Conservation (phyloP, 2,797 vertebrate species). For the Poecilia velifera region DNA sequence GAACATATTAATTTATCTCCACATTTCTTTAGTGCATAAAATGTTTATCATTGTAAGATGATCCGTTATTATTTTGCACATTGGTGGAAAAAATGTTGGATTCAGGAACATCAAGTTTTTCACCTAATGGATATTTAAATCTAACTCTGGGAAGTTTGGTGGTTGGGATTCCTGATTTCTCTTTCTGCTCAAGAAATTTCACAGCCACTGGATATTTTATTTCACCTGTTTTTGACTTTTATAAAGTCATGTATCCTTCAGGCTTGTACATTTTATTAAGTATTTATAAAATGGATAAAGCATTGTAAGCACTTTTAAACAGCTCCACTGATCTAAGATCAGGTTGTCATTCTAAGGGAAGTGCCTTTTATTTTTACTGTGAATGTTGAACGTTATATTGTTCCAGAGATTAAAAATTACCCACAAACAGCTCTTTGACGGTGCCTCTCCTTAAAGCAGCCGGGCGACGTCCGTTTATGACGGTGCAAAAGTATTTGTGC, state of each 20-base stretch:
- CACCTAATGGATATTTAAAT: neutral
- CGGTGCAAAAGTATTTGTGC: too few species aligned
- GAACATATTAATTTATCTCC: neutral
- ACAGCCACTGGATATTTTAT: neutral
- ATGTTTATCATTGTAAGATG: neutral
- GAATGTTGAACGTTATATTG: constrained; percentile 13
- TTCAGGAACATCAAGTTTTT: neutral
- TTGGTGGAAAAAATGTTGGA: neutral
- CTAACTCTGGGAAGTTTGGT: neutral
- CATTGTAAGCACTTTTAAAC: neutral
- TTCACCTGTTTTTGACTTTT: constrained; percentile 43
- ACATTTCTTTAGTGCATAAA: neutral
- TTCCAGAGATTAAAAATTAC: constrained; percentile 28
- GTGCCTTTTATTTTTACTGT: constrained; percentile 57
- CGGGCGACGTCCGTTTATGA: too few species aligned
- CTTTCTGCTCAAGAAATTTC: neutral
- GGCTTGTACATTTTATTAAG: neutral
- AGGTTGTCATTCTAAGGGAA: constrained; percentile 17
- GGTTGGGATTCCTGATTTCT: neutral
- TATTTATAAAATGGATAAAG: constrained; percentile 36
- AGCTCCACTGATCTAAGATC: neutral
- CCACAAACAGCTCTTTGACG: neutral
- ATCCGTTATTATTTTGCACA: neutral
- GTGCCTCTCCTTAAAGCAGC: neutral
- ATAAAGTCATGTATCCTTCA: constrained; percentile 43